Evolutionary conservation across 2,888 invertebrate species (phyloP).

Genomic region (Amiota minor): DNA sequence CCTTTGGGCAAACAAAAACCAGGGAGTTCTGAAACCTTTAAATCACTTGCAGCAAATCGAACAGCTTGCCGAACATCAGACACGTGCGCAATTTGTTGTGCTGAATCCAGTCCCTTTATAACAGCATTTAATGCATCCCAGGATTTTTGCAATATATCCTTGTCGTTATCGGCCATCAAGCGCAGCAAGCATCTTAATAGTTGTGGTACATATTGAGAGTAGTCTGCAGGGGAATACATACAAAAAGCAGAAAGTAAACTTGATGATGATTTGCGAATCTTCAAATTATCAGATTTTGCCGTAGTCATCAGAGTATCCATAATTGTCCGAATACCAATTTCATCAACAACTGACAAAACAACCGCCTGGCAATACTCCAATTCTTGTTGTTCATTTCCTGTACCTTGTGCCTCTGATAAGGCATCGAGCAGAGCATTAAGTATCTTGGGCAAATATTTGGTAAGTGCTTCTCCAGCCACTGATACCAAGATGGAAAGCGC

Average conservation of each 20-base stretch:
- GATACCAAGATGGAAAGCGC: conserved; percentile 94
- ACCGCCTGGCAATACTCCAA: conserved; percentile 94
- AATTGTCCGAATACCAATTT: conserved; percentile 88
- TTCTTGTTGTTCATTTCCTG: conserved; percentile 81
- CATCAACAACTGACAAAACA: conserved; percentile 90
- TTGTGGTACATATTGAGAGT: conserved; percentile 89
- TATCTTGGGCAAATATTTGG: conserved; percentile 91
- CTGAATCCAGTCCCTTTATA: conserved; percentile 88
- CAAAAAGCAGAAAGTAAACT: conserved; percentile 93
- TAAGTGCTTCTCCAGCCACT: conserved; percentile 94
- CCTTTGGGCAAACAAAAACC: conserved; percentile 96
- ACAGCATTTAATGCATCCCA: conserved; percentile 95
- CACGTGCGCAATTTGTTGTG: conserved; percentile 89
- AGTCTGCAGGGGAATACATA: conserved; percentile 89
- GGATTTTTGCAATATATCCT: conserved; percentile 86
- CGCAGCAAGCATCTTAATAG: conserved; percentile 89
- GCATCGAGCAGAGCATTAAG: conserved; percentile 90
- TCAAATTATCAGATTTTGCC: conserved; percentile 78
- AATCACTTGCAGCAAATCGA: conserved; percentile 89
- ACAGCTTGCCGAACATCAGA: conserved; percentile 93
- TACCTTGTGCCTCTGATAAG: conserved; percentile 81
- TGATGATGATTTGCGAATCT: conserved; percentile 85
- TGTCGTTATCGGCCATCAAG: conserved; percentile 87
- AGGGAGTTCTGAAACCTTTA: conserved; percentile 85
- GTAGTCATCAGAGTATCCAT: conserved; percentile 89